These are phyloP conservation scores for Aphidoletes aphidimyza DNA, from an alignment of 2,888 invertebrate genomes.

Conservation along the genomic window DNA sequence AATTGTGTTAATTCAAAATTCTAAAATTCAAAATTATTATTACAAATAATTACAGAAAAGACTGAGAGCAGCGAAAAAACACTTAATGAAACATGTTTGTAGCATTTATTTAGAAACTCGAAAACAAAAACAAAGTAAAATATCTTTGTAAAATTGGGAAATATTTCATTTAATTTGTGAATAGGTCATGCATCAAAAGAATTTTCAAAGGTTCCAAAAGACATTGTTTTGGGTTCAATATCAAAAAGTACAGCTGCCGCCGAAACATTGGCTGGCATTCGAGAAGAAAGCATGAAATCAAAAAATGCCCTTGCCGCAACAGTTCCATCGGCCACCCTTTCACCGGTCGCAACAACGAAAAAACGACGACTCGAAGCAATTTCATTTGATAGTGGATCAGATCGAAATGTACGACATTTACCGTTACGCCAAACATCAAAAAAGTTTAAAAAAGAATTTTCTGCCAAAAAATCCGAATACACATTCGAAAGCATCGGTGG, in stretches of 20 bases:
- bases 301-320: neutral
- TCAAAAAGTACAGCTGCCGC: conserved; percentile 56
- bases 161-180: conserved; percentile 60
- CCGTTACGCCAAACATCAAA: conserved; percentile 60
- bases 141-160: conserved; percentile 67
- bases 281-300: conserved; percentile 27
- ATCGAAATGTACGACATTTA: neutral
- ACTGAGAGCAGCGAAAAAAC: no score
- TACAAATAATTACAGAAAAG: no score
- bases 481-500: conserved; percentile 86
- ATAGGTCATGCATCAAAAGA: conserved; percentile 65
- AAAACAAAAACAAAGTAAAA: no score
- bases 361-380: conserved; percentile 57
- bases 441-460: conserved; percentile 64
- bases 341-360: conserved; percentile 60
- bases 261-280: conserved; percentile 54
- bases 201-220: conserved; percentile 59
- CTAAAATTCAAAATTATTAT: no score
- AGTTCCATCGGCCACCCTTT: conserved; percentile 47
- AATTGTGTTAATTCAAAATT: no score
- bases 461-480: conserved; percentile 61
- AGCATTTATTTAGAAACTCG: no score
- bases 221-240: neutral
- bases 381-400: conserved; percentile 53
- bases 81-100: neutral